Percentiles rank a stretch among this genome's conserved stretches.
phyloP scores from a whole-genome alignment of 2,888 invertebrate species.

The Ectemnius cavifrons region DNA sequence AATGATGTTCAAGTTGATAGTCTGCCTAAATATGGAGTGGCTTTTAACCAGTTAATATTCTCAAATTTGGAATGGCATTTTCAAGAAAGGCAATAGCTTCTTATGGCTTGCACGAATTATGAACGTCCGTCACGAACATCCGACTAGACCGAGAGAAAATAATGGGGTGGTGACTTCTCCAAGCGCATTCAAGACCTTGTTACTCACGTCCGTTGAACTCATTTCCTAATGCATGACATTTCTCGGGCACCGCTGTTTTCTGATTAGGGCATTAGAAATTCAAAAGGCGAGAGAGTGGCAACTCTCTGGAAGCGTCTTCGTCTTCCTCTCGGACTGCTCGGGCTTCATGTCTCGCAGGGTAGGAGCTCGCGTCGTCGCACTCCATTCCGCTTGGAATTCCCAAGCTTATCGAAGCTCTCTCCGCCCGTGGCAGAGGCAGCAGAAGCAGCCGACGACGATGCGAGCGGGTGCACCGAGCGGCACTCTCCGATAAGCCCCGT shows the following conservation, averaged over 20 bases:
- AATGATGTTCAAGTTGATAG: too few species aligned
- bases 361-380: constrained; percentile 34
- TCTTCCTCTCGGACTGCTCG: neutral
- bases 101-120: neutral
- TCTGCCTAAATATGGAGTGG: too few species aligned
- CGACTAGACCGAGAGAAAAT: neutral
- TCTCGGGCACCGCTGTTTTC: constrained; percentile 32
- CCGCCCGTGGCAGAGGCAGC: too few species aligned
- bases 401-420: constrained; percentile 45
- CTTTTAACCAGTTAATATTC: too few species aligned
- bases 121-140: neutral
- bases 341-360: constrained; percentile 32
- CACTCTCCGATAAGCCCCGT: constrained; percentile 46
- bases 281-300: constrained; percentile 36
- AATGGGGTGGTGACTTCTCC: constrained; percentile 29
- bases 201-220: constrained; percentile 12
- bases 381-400: constrained; percentile 34
- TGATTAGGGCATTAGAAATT: constrained; percentile 58
- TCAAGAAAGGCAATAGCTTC: neutral
- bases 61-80: neutral
- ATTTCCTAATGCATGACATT: constrained; percentile 45
- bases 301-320: constrained; percentile 23
- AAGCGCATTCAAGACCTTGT: constrained; percentile 31
- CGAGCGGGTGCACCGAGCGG: neutral
- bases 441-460: too few species aligned